Conservation (phyloP, 92 coral and sea anemone species). For the Palythoa grandiflora region DNA sequence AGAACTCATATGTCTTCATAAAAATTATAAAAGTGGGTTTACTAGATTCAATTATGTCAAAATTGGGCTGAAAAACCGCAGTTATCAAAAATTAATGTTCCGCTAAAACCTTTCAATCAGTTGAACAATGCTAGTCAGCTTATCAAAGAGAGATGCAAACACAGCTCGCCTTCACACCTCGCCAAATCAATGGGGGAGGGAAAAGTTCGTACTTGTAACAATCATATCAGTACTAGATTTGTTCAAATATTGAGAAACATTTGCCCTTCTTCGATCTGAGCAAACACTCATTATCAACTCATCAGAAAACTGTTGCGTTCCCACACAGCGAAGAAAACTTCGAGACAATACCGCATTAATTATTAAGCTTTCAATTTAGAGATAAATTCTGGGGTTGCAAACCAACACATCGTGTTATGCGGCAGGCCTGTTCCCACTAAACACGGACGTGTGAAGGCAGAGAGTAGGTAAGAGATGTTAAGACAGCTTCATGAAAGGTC, state of each 20-base stretch:
- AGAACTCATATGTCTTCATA: constrained; percentile 76
- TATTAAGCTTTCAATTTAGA: constrained; percentile 84
- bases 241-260: constrained; percentile 83
- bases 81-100: constrained; percentile 88
- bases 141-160: constrained; percentile 69
- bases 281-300: constrained; percentile 77
- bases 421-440: constrained; percentile 42
- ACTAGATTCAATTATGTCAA: constrained; percentile 81
- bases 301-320: constrained; percentile 69
- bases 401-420: constrained; percentile 80
- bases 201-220: constrained; percentile 74
- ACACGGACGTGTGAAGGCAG: background rate
- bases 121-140: constrained; percentile 73
- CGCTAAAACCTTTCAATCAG: constrained; percentile 77
- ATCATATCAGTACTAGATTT: constrained; percentile 76
- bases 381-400: constrained; percentile 90
- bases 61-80: constrained; percentile 78
- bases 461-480: constrained; percentile 26
- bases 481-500: constrained; percentile 16
- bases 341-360: constrained; percentile 87
- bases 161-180: constrained; percentile 72
- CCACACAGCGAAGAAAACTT: constrained; percentile 61
- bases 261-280: constrained; percentile 67
- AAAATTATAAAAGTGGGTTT: constrained; percentile 76
- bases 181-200: constrained; percentile 68